Base-by-base conservation (phyloP, 2,113 vertebrate species). In the Zosterops borbonicus region DNA sequence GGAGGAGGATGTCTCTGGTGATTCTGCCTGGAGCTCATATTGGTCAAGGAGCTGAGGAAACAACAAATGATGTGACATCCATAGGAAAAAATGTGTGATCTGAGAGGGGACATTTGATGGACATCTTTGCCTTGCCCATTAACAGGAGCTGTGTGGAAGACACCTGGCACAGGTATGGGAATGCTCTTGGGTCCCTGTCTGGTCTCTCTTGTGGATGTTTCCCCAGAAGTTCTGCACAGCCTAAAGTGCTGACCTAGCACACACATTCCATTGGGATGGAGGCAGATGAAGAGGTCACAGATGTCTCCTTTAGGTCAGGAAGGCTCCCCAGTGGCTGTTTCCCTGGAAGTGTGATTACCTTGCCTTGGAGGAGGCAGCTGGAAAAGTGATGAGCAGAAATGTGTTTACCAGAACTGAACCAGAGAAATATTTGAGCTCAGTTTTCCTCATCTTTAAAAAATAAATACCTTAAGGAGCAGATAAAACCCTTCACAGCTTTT, bases 161-260 rank as follows among this genome's bases (percentile, higher is more conserved):
- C 49, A 11, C 27, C 44, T 12, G 5, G 65, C 70, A 49, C n/a
- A 12, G 28, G 24, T 4, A 0, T 44, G 64, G 90, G 33, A 47
- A 42, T 12, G 1, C 28, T 37, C 27, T 23, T 2, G 3, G 35
- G 9, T 78, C 83, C 9, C 0, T 1, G 0, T 24, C 39, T 67
- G 47, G 14, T 46, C 1, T 70, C 70, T 92, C 58, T 22, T 33
- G 49, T 71, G 83, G 80, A 31, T 77, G 85, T 37, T 56, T 25
- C 49, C 39, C 62, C 81, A 46, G 55, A 62, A 46, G 35, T 15
- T 41, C n/a, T 56, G 41, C 71, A 63, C 41, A 74, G n/a, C 69
- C 91, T 41, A 5, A 31, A 75, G 64, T 1, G 1, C 75, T 63
- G 64, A 55, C 37, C 71, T 52, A 84, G 69, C 68, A 52, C 35